Base-by-base conservation (phyloP, 92 coral and sea anemone genomes). In the Phymanthus crucifer region DNA sequence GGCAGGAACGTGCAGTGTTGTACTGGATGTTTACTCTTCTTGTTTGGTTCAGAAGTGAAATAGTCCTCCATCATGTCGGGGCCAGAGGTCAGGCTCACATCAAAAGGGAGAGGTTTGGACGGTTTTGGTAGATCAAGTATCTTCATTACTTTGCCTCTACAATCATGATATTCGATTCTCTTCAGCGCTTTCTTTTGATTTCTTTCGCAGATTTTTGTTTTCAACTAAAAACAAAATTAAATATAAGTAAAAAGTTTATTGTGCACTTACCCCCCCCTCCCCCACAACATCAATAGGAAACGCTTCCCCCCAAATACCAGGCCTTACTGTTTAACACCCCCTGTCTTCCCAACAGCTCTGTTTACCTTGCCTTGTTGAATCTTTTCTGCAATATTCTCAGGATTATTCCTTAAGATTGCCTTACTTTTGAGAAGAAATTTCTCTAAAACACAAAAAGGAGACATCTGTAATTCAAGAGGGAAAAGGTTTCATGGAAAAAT, bases 131-230 rank as follows among this genome's bases (percentile, higher is more conserved):
- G 80, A 16, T 11, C 27, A 14, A 66, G 70, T n/a, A 40, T 31
- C n/a, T 32, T 56, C 9, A 3, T 48, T 23, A 23, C 0, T 18
- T 58, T 56, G 18, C 9, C 3, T 82, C 34, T 74, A 27, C 65
- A 71, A 21, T 40, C 32, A 73, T 34, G 58, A 7, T 45, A 43
- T 66, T 82, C 86, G 56, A 73, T 57, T 64, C 74, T 16, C 35
- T 74, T 73, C 31, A 82, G 46, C 10, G 64, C 86, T 61, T 73
- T 31, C 65, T 64, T 71, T 47, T 74, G 77, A 29, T 68, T 82
- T 82, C 73, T 57, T n/a, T 82, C 86, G 54, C 74, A 26, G 32
- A 73, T 34, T n/a, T 27, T 47, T n/a, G 75, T 73, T 10, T 16
- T 73, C 43, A 70, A 27, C 86, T 82, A 57, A 32, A 72, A 37